Evolutionary conservation across 2,797 vertebrate genomes (phyloP), one percentile per base, ranked within the genome.

Genomic region (Pangasius djambal): DNA sequence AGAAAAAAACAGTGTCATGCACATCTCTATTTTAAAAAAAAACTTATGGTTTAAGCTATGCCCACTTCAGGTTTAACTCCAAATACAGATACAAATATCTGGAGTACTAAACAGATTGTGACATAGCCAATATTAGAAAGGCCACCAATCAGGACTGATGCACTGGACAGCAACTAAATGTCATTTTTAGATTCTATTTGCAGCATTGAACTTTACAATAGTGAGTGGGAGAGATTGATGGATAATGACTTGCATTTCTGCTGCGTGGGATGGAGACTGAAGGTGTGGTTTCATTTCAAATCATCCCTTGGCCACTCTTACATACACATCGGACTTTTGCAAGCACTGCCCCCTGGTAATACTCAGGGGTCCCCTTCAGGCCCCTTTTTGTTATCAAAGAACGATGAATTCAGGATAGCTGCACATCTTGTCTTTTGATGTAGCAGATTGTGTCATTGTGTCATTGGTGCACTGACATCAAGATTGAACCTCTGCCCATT

Each of bases 311-410:
- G 61, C 70, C 44, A 72, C 74, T 61, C 75, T 87, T 34, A 52
- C 16, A 5, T 20, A 16, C 78, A 31, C 37, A 34, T 86, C 65
- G n/a, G 31, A n/a, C 65, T 74, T 87, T 84, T 84, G 63, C 25
- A 10, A 69, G 40, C 61, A 55, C 81, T 78, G 83, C 78, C 74
- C 79, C 65, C 70, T 40, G 34, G 40, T 70, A 65, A 86, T 74
- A 74, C 74, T 28, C 50, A 59, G 57, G 75, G 59, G 9, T 69
- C 61, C 34, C 65, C 84, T 37, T 70, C 67, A 63, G 82, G 82
- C 69, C 40, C 44, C 18, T 83, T 89, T 78, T 92, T 91, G 65
- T 88, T 81, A 88, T 92, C 89, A 88, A 34, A 88, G 4, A 77
- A 50, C 28, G 85, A 65, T 87, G 55, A 67, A 61, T 87, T 85